Conservation (phyloP, 1,140 invertebrate genomes). For the Trichoplusia ni region DNA sequence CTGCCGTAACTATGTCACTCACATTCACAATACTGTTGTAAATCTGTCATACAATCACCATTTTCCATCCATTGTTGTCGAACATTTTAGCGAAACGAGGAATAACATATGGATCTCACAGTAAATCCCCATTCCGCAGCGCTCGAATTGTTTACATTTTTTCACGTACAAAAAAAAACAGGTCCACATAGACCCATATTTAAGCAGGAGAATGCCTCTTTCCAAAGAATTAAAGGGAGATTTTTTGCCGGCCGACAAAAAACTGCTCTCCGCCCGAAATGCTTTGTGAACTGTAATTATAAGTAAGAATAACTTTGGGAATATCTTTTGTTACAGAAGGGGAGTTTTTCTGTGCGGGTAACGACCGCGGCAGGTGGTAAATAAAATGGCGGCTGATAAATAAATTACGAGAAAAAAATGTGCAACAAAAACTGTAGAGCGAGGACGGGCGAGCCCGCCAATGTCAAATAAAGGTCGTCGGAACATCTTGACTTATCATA, state of each 20-base stretch:
- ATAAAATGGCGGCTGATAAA: conserved; percentile 71
- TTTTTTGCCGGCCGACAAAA: conserved; percentile 69
- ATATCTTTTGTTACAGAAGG: conserved; percentile 72
- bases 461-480: conserved; percentile 74
- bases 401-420: conserved; percentile 66
- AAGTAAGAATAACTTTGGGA: conserved; percentile 78
- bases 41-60: conserved; percentile 8
- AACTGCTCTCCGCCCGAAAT: conserved; percentile 62
- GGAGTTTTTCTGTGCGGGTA: conserved; percentile 76
- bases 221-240: conserved; percentile 64
- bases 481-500: conserved; percentile 38
- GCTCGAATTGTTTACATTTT: conserved; percentile 77
- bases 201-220: conserved; percentile 61
- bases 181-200: conserved; percentile 57
- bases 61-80: conserved; percentile 38
- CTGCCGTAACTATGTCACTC: conserved; percentile 27
- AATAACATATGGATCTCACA: conserved; percentile 45
- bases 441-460: conserved; percentile 46
- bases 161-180: conserved; percentile 57
- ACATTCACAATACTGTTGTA: conserved; percentile 26
- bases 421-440: conserved; percentile 70
- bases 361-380: conserved; percentile 79
- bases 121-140: conserved; percentile 44
- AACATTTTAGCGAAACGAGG: conserved; percentile 33
- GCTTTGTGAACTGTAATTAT: conserved; percentile 76